These are phyloP conservation scores for Cheilosia scutellata DNA, from an alignment of 2,888 invertebrate species.

Conservation along the genomic window DNA sequence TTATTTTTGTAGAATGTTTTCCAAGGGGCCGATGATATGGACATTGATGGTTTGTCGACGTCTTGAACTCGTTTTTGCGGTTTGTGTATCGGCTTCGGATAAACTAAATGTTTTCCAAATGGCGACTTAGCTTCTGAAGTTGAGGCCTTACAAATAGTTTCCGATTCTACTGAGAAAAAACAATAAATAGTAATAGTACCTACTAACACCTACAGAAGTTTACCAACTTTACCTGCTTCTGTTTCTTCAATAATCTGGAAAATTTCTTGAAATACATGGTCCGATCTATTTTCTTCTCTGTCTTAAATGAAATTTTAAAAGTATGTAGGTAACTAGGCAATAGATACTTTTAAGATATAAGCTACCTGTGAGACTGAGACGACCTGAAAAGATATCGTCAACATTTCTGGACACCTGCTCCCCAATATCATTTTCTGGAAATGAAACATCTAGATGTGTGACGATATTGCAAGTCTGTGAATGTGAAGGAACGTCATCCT, in stretches of 20 bases:
- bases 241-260: slow-evolving; percentile 8
- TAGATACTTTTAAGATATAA: slow-evolving; percentile 6
- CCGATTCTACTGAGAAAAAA: background rate
- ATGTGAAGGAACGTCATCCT: too few relatives aligned
- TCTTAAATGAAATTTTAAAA: background rate
- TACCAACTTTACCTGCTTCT: slow-evolving; percentile 5
- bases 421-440: too few relatives aligned
- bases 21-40: slow-evolving; percentile 20
- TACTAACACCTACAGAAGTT: slow-evolving; percentile 2
- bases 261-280: background rate
- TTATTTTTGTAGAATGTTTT: slow-evolving; percentile 24
- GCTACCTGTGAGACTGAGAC: too few relatives aligned
- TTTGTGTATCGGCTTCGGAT: slow-evolving; percentile 23
- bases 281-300: slow-evolving; percentile 2
- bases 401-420: too few relatives aligned
- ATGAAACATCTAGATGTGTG: too few relatives aligned
- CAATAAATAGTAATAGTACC: background rate
- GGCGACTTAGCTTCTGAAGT: slow-evolving; percentile 13
- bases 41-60: slow-evolving; percentile 8
- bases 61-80: background rate
- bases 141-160: slow-evolving; percentile 11
- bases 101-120: too few relatives aligned
- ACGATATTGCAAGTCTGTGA: too few relatives aligned
- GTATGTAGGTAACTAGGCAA: background rate
- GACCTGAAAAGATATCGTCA: too few relatives aligned